Percentiles rank a stretch among this genome's conserved stretches.
phyloP scores from a whole-genome alignment of 2,113 vertebrate species.

The Tichodroma muraria region DNA sequence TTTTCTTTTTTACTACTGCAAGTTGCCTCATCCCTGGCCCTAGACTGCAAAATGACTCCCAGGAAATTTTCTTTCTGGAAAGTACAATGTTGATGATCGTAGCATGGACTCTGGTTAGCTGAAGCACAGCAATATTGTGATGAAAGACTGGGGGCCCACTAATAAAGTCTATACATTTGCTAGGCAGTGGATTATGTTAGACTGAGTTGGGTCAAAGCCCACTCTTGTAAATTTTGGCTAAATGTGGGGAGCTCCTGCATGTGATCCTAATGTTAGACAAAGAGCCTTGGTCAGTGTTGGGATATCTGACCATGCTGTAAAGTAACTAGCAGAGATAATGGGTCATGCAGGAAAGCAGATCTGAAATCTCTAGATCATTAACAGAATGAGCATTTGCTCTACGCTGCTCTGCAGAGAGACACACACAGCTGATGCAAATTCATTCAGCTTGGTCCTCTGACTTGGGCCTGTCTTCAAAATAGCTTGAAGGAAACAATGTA shows the following conservation, averaged over 20 bases:
- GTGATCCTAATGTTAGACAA: background rate
- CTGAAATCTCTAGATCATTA: background rate
- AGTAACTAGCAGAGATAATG: background rate
- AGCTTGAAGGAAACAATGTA: background rate
- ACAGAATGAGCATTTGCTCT: background rate
- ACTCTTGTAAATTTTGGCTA: background rate
- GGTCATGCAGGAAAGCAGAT: background rate
- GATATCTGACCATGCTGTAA: background rate
- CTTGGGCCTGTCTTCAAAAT: background rate
- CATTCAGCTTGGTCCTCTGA: background rate
- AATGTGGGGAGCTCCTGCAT: background rate
- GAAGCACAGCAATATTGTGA: background rate
- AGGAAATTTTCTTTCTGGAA: constrained; percentile 22
- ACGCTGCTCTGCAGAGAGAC: background rate
- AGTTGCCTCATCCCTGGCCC: constrained; percentile 3
- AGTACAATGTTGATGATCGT: background rate
- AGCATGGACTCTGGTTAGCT: background rate
- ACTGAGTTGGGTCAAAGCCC: background rate
- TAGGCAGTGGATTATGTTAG: background rate
- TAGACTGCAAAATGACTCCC: background rate
- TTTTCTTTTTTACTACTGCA: background rate
- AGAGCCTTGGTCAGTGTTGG: background rate
- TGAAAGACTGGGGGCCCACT: background rate
- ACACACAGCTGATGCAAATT: background rate
- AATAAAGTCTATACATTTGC: background rate